These are phyloP conservation scores for Fragum sueziense DNA, from an alignment of 2,888 invertebrate species.

Conservation along the genomic window DNA sequence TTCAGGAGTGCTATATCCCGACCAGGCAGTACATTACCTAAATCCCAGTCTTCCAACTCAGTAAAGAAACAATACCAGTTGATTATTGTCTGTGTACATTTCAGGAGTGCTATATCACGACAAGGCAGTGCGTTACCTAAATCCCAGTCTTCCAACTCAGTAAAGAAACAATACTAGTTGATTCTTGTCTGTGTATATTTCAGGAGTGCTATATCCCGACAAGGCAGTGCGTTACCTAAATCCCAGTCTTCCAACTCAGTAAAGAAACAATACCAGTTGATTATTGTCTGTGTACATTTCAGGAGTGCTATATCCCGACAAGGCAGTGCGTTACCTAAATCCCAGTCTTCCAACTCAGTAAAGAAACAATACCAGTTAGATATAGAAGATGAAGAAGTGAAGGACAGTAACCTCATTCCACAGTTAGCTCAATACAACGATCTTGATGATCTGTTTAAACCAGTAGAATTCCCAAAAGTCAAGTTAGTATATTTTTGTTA, in stretches of 20 bases:
- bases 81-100: too few species aligned
- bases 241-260: constrained; percentile 68
- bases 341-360: constrained; percentile 67
- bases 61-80: constrained; percentile 89
- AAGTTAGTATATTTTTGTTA: constrained; percentile 58
- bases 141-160: too few species aligned
- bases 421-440: constrained; percentile 66
- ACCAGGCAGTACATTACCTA: constrained; percentile 65
- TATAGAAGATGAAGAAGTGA: constrained; percentile 79
- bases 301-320: constrained; percentile 64
- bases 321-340: constrained; percentile 66
- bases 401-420: constrained; percentile 76
- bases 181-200: too few species aligned
- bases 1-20: constrained; percentile 61
- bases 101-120: too few species aligned
- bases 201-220: constrained; percentile 62
- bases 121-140: too few species aligned
- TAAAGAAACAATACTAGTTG: too few species aligned
- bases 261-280: constrained; percentile 90
- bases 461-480: constrained; percentile 68
- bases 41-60: constrained; percentile 69
- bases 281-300: constrained; percentile 82
- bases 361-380: constrained; percentile 91
- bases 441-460: constrained; percentile 68
- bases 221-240: constrained; percentile 66